Conservation (phyloP, 2,797 vertebrate species). For the Esox masquinongy region DNA sequence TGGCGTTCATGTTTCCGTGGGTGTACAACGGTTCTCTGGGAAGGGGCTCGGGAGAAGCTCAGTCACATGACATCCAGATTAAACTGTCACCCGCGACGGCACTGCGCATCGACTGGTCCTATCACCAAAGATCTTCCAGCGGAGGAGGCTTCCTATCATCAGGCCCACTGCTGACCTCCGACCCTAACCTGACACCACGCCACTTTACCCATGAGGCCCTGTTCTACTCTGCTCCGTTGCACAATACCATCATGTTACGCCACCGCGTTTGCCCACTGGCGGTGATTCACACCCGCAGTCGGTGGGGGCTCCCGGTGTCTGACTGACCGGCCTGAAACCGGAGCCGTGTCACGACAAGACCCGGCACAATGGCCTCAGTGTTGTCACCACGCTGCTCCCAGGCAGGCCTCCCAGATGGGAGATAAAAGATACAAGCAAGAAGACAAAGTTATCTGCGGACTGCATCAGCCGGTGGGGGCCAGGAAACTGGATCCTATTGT, state of each 20-base stretch:
- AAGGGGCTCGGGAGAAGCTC: slow-evolving; percentile 11
- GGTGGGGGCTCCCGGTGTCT: slow-evolving; percentile 19
- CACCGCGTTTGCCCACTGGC: slow-evolving; percentile 5
- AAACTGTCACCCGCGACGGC: not conserved
- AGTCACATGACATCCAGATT: slow-evolving; percentile 7
- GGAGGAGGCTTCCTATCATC: not conserved
- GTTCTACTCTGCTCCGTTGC: not conserved
- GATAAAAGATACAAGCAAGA: slow-evolving; percentile 65
- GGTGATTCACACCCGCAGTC: slow-evolving; percentile 19
- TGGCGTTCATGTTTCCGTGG: slow-evolving; percentile 7
- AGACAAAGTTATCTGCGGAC: slow-evolving; percentile 63
- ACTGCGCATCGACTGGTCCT: slow-evolving; percentile 4
- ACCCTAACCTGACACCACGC: not conserved
- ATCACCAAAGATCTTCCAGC: slow-evolving; percentile 1
- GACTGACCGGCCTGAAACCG: slow-evolving; percentile 42
- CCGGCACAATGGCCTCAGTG: slow-evolving; percentile 57
- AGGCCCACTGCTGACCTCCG: not conserved
- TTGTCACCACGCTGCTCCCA: slow-evolving; percentile 58
- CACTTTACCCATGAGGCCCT: not conserved
- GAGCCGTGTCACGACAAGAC: slow-evolving; percentile 62
- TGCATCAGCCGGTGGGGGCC: slow-evolving; percentile 48
- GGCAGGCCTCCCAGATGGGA: slow-evolving; percentile 60
- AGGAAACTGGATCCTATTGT: slow-evolving; percentile 58
- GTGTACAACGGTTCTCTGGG: slow-evolving; percentile 14
- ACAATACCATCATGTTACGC: slow-evolving; percentile 2